Conservation (phyloP, 1,140 invertebrate genomes). For the Radopholus similis region DNA sequence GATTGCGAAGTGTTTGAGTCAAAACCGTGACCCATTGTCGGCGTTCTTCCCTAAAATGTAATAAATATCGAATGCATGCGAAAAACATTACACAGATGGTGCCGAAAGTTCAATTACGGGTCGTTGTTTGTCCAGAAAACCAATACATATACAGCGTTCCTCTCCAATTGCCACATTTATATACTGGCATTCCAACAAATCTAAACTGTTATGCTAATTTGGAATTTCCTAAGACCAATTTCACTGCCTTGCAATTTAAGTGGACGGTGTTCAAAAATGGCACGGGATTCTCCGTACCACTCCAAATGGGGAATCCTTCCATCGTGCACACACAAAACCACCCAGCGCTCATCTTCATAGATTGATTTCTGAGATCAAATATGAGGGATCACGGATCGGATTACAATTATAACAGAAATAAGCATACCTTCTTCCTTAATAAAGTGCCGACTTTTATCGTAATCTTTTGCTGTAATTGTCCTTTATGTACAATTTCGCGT, state of each 20-base stretch:
- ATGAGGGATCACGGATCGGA: neutral
- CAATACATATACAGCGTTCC: constrained; percentile 23
- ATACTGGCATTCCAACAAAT: constrained; percentile 20
- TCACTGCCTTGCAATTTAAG: constrained; percentile 14
- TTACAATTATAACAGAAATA: neutral
- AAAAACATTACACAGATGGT: constrained; percentile 11
- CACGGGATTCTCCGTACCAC: constrained; percentile 16
- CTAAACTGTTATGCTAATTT: neutral
- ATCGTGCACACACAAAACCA: constrained; percentile 19
- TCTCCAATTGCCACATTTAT: constrained; percentile 24
- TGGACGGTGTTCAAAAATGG: constrained; percentile 9
- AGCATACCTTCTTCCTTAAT: constrained; percentile 1
- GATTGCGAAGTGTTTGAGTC: neutral
- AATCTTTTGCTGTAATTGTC: constrained; percentile 16
- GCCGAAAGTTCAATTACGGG: constrained; percentile 20
- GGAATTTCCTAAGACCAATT: neutral
- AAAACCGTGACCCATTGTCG: constrained; percentile 9
- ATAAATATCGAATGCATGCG: neutral
- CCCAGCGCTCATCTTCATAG: constrained; percentile 19
- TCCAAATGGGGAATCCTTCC: constrained; percentile 18
- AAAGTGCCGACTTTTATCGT: constrained; percentile 2
- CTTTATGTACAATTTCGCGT: constrained; percentile 11
- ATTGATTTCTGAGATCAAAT: constrained; percentile 3
- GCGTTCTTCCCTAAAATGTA: constrained; percentile 9
- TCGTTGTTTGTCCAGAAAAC: constrained; percentile 15